Evolutionary conservation across 2,888 invertebrate genomes (phyloP), one percentile per base, ranked within the genome.

Genomic region (Torymus aiolomorphi): DNA sequence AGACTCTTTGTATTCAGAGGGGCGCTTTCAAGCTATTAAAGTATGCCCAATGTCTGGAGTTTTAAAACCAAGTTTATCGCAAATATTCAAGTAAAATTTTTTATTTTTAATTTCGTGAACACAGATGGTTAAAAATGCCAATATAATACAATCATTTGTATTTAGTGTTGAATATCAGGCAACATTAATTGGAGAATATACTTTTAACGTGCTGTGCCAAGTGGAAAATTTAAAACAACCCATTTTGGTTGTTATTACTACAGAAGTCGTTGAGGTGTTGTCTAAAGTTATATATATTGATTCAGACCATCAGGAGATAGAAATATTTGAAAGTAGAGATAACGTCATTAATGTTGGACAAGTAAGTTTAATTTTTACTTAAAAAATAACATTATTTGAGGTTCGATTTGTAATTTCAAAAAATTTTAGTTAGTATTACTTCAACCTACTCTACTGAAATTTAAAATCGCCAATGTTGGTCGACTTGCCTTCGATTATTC

Each of bases 181-280:
- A 0, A 91, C 91, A 65, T 88, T 91, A 83, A 91, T 92, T 62
- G 94, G 94, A 0, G 92, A 92, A 49, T 85, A 92, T 18, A 91
- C 91, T 11, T 94, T 93, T 85, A 92, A 91, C 83, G 89, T 94
- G 85, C 92, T 92, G 85, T 94, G 93, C 86, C 87, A 87, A 18
- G 87, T 94, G 0, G 91, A 92, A 75, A 92, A 91, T 85, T 88
- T 93, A 88, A 92, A 91, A 49, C 91, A 91, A 79, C 91, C 91
- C 57, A 85, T 94, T 65, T 90, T 90, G 3, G 84, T 94, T 59
- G 91, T 91, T 75, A 91, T 94, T 1, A 91, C 91, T 57, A 91
- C 92, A 3, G 90, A 91, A 18, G 93, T 93, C 80, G 91, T 91
- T 82, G 91, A 91, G 62, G 92, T 94, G 56, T 90, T 92, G 75